A percentile compares a stretch with the other conserved stretches of the same genome.
Conservation (phyloP, 2,888 invertebrate genomes). For the Anthrax anthrax region DNA sequence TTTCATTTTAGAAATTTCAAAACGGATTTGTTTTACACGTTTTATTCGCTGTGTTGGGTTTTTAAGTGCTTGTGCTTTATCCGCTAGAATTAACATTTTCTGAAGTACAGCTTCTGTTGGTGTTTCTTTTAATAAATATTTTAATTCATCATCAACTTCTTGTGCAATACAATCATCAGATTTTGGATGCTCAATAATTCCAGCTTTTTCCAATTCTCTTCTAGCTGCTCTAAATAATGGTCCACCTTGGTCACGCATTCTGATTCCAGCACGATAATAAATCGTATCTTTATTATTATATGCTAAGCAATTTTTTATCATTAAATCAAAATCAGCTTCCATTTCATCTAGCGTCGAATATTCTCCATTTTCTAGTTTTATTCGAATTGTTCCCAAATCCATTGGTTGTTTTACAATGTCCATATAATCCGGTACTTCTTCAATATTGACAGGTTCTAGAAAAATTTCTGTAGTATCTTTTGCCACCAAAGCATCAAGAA, state of each 20-base stretch:
- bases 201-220: constrained; percentile 45
- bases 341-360: constrained; percentile 64
- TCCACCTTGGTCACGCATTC: constrained; percentile 79
- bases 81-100: constrained; percentile 44
- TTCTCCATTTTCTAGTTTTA: constrained; percentile 50
- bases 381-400: constrained; percentile 80
- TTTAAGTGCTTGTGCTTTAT: constrained; percentile 45
- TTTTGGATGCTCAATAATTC: constrained; percentile 26
- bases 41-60: constrained; percentile 43
- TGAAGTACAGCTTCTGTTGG: constrained; percentile 28
- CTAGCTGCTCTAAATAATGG: constrained; percentile 64
- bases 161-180: constrained; percentile 39
- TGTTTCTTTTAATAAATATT: constrained; percentile 27
- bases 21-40: constrained; percentile 41
- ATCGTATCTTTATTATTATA: constrained; percentile 94
- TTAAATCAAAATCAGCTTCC: constrained; percentile 83
- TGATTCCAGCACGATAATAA: constrained; percentile 79
- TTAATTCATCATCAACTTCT: constrained; percentile 42
- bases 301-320: constrained; percentile 88
- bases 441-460: constrained; percentile 79
- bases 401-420: constrained; percentile 73
- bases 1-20: constrained; percentile 42
- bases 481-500: constrained; percentile 60
- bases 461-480: constrained; percentile 81
- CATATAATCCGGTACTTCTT: constrained; percentile 81